These are phyloP conservation scores for Microtus oregoni DNA, from an alignment of 2,113 vertebrate genomes.

Conservation along the genomic window DNA sequence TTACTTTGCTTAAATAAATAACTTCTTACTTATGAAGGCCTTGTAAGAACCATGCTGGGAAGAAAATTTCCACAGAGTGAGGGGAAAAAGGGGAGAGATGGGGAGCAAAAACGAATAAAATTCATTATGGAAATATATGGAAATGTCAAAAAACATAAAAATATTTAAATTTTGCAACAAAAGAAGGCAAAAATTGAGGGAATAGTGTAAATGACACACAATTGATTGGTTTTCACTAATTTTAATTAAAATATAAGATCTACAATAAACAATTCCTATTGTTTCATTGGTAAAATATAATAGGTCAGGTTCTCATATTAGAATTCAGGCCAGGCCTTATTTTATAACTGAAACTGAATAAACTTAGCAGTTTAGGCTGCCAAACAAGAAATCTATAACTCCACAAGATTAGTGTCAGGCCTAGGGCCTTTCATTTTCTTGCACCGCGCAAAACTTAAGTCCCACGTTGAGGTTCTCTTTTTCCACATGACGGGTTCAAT, in stretches of 20 bases:
- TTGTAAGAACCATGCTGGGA: background rate
- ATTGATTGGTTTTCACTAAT: background rate
- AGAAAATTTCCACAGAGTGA: background rate
- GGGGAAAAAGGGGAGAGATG: rapidly evolving
- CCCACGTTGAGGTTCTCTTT: background rate
- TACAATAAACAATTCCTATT: background rate
- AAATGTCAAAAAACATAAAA: background rate
- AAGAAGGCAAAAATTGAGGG: background rate
- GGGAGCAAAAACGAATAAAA: too few species aligned
- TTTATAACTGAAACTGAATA: slow-evolving; percentile 12
- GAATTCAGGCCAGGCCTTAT: slow-evolving; percentile 16
- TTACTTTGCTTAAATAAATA: background rate
- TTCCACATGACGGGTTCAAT: slow-evolving; percentile 28
- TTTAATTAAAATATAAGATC: slow-evolving; percentile 31
- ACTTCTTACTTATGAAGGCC: background rate
- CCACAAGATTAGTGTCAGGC: slow-evolving; percentile 20
- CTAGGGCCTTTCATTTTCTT: slow-evolving; percentile 59
- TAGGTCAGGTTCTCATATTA: background rate
- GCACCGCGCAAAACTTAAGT: slow-evolving; percentile 25
- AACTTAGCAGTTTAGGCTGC: background rate
- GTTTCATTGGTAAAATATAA: background rate
- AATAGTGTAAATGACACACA: background rate
- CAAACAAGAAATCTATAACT: slow-evolving; percentile 60
- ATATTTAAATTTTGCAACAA: background rate
- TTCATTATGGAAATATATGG: background rate